Conservation (phyloP, 2,888 invertebrate species). For the Tryphoninae sp. region DNA sequence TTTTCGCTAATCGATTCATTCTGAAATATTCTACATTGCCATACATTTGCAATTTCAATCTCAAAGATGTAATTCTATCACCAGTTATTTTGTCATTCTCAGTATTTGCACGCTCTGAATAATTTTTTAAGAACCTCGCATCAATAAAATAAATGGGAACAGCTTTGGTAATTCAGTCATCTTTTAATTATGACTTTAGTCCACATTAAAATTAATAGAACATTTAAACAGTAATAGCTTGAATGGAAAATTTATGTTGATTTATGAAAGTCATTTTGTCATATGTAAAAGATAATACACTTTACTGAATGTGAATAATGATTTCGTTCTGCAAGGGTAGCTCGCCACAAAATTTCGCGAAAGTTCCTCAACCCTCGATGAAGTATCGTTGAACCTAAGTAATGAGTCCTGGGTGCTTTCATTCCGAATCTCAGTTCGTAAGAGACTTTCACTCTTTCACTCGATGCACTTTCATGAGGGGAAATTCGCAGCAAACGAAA, state of each 20-base stretch:
- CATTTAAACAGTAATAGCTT: neutral
- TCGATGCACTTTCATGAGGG: neutral
- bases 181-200: slow-evolving; percentile 7
- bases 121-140: slow-evolving; percentile 5
- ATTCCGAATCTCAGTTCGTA: slow-evolving; percentile 4
- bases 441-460: slow-evolving; percentile 57
- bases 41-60: neutral
- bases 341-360: slow-evolving; percentile 68
- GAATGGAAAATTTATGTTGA: neutral
- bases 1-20: no score
- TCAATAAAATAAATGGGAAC: neutral
- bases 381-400: neutral
- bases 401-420: slow-evolving; percentile 9
- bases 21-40: neutral
- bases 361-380: slow-evolving; percentile 58
- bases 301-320: slow-evolving; percentile 34
- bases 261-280: neutral
- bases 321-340: slow-evolving; percentile 69
- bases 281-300: no score
- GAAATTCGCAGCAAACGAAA: slow-evolving; percentile 19
- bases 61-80: no score
- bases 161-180: neutral
- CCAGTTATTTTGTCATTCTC: neutral
- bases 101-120: neutral
- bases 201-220: neutral